These are phyloP conservation scores for Aphelocoma coerulescens DNA, from an alignment of 2,113 vertebrate species.

Conservation along the genomic window DNA sequence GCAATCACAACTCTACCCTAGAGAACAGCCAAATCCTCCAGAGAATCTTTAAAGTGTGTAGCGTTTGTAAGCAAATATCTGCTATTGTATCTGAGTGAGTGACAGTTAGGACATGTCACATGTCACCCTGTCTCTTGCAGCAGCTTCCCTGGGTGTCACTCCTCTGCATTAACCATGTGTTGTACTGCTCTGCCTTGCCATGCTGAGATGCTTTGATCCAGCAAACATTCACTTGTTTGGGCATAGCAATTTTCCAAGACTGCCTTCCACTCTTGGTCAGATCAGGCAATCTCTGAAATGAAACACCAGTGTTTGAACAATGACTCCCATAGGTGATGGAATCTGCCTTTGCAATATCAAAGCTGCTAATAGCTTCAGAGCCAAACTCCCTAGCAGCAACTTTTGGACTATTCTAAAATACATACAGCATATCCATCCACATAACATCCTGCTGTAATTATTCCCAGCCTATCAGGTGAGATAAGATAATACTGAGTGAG, in stretches of 20 bases:
- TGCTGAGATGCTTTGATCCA: neutral
- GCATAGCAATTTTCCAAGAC: neutral
- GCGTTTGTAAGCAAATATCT: neutral
- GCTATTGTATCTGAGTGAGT: neutral
- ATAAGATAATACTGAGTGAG: neutral
- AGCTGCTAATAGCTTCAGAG: neutral
- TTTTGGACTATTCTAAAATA: neutral
- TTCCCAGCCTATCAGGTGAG: neutral
- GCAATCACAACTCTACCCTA: neutral
- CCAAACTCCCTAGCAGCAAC: neutral
- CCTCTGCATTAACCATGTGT: neutral
- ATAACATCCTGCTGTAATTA: neutral
- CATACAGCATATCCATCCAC: neutral
- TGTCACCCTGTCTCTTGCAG: neutral
- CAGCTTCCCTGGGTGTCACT: neutral
- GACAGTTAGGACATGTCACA: neutral
- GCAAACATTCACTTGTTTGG: neutral
- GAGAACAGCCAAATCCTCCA: neutral
- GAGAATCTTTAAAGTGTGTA: neutral
- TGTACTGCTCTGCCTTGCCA: neutral
- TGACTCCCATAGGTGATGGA: neutral
- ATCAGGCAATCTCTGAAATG: neutral
- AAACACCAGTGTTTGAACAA: neutral
- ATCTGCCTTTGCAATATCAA: neutral
- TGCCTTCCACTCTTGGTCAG: neutral